Base-by-base conservation (phyloP, 2,797 vertebrate species). In the Knipowitschia caucasica region DNA sequence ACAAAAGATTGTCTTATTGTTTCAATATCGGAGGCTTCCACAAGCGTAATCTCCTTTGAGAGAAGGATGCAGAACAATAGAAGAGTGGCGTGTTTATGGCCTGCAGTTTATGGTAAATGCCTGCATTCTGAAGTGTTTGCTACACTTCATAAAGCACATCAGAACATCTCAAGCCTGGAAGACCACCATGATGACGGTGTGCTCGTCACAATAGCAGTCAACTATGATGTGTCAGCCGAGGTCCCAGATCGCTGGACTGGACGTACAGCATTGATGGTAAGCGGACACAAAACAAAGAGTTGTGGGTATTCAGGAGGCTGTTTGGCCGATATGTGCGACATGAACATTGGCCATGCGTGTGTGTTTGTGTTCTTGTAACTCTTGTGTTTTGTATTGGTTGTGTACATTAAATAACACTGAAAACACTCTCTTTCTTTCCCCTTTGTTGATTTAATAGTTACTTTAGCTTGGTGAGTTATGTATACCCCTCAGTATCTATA, bases 171-270 rank as follows among this genome's bases (percentile, higher is more conserved):
- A 68, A 71, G 56, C 36, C 40, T 45, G 59, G 66, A 65, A 63
- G 34, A 27, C 46, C 42, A 62, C 29, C 29, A 14, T 61, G n/a
- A 24, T 38, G 59, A n/a, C 69, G 56, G 65, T 52, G 68, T 47
- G 64, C 49, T 12, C 71, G 72, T 78, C 80, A 77, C 62, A 51
- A 21, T 45, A 33, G 49, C 65, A 77, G 78, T 75, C 80, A 81
- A 71, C 62, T 67, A 57, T 67, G 73, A 83, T 86, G 85, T 85
- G 86, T 86, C 84, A 85, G 66, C 70, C 71, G 73, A 62, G 71
- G 74, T 83, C 81, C 78, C 78, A 77, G 62, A 77, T 75, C 58
- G 43, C 73, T 78, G 57, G 56, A 71, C 71, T 55, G 65, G 64
- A 66, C 69, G 59, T 53, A 56, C 62, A 68, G 71, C 70, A 50